Evolutionary conservation across 2,113 vertebrate genomes (phyloP), one percentile per base, ranked within the genome.

Genomic region (Agelaius phoeniceus): DNA sequence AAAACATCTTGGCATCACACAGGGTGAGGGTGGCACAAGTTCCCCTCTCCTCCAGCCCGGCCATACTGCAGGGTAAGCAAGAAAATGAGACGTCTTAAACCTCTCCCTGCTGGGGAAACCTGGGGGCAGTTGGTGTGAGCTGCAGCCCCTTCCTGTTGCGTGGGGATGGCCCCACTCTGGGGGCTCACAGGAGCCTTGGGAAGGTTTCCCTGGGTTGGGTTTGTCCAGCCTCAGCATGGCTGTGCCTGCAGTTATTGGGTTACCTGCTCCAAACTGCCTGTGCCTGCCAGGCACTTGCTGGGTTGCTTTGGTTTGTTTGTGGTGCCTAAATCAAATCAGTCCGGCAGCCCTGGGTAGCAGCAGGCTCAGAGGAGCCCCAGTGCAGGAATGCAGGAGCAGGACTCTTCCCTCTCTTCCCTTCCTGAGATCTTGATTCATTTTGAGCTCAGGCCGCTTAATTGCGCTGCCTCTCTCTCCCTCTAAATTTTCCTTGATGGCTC

Each of bases 361-460:
- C 79, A 48, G 66, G 73, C 93, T 71, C 33, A 0, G 72, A 69
- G 79, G 37, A 85, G 12, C 77, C 66, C 90, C 39, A 1, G 88
- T 0, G 0, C 3, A 54, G 77, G 74, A 61, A 69, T 13, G 63
- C 57, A 15, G 37, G 67, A 89, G 61, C 1, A 13, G 63, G 66
- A 54, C 81, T 76, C 61, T 63, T 85, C 75, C 81, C 61, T 94
- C 63, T 52, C 65, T 52, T 84, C 77, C 76, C 63, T 91, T 58
- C 39, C 95, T 91, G 79, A 54, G 13, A 9, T 77, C 88, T 65
- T 91, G 97, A 95, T 97, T 96, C 94, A 89, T 94, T 88, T 18
- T 80, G 81, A 90, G 90, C 94, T 95, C 95, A 90, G 78, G 90
- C 68, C 33, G 66, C 88, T 97, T 97, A 97, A 97, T 96, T 97